These are phyloP conservation scores for Drosophila limbata DNA, from an alignment of 2,888 invertebrate genomes.

Conservation along the genomic window DNA sequence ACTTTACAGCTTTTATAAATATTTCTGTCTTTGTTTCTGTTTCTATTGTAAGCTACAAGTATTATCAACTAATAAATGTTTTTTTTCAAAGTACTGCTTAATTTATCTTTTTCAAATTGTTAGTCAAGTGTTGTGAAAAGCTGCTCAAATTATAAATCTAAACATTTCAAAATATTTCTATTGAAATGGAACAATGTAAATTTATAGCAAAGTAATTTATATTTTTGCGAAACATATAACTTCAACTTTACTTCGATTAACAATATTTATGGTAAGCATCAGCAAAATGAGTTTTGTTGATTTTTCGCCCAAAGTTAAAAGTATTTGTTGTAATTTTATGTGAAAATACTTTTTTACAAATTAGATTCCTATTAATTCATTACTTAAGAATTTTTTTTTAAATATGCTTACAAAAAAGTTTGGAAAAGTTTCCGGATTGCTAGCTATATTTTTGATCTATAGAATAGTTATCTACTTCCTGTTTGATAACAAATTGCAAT, in stretches of 20 bases:
- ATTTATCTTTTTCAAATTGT: not conserved
- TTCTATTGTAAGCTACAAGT: conserved; percentile 24
- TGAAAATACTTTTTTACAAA: no score
- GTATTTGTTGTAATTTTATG: no score
- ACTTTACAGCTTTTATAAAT: not conserved
- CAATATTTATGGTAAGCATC: no score
- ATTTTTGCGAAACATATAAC: no score
- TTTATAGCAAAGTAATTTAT: no score
- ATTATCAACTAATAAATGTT: conserved; percentile 33
- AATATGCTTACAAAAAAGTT: not conserved
- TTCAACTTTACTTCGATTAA: no score
- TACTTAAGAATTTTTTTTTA: no score
- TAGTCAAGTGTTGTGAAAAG: not conserved
- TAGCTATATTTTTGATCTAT: not conserved
- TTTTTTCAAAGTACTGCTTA: conserved; percentile 4
- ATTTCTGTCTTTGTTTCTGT: not conserved
- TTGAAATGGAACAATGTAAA: no score
- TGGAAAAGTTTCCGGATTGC: not conserved
- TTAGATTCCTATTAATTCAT: no score
- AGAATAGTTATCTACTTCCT: not conserved
- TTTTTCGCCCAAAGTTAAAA: no score
- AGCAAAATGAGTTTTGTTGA: no score
- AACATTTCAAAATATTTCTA: no score
- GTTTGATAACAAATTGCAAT: not conserved
- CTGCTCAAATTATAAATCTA: not conserved